These are phyloP conservation scores for Arctocebus calabarensis DNA, from an alignment of 2,797 vertebrate genomes.

Conservation along the genomic window DNA sequence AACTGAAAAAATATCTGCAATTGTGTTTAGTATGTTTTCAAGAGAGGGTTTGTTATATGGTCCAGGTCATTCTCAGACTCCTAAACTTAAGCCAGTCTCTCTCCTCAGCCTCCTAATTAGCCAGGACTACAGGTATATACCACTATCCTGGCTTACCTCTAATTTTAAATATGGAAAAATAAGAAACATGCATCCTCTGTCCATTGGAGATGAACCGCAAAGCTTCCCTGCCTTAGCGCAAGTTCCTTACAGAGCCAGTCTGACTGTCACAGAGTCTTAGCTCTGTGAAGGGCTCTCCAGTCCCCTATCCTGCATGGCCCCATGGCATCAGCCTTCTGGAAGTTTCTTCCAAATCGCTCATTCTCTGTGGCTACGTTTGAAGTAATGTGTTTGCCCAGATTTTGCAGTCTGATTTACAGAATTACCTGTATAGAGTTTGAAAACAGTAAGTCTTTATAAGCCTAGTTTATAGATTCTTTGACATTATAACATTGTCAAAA, in stretches of 20 bases:
- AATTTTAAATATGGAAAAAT: neutral
- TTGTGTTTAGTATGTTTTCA: neutral
- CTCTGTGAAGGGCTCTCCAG: neutral
- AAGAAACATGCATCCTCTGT: neutral
- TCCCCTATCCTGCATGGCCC: too few relatives aligned
- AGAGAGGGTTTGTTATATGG: too few relatives aligned
- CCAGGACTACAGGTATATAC: too few relatives aligned
- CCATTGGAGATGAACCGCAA: neutral
- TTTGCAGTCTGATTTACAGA: neutral
- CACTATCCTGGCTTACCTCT: neutral
- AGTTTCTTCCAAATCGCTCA: neutral
- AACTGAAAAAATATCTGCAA: neutral
- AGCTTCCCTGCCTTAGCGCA: neutral
- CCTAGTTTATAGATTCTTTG: neutral
- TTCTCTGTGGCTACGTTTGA: neutral
- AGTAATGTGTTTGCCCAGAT: neutral
- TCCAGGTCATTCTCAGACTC: too few relatives aligned
- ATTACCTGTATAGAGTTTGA: constrained; percentile 25
- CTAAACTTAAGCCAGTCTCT: too few relatives aligned
- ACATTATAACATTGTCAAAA: neutral
- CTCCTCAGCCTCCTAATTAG: too few relatives aligned
- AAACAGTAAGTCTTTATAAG: neutral
- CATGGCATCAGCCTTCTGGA: neutral
- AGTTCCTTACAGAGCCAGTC: neutral
- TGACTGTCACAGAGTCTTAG: neutral